Percentiles rank a stretch among this genome's conserved stretches.
These are phyloP conservation scores for Pogona vitticeps DNA, from an alignment of 2,113 vertebrate species.

Conservation along the genomic window DNA sequence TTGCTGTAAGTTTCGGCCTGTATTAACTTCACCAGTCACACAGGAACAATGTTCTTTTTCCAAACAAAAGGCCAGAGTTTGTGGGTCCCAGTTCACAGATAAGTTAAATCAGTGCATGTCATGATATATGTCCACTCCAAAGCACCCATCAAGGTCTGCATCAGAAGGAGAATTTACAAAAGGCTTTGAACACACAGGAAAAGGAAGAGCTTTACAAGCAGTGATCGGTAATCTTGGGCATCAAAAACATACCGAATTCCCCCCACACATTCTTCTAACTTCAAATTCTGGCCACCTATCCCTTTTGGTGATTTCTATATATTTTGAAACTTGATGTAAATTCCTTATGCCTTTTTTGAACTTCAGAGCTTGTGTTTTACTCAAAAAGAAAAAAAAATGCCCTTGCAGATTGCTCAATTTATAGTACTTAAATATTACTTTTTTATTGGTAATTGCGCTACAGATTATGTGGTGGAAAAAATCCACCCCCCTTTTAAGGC, in stretches of 20 bases:
- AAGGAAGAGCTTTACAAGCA: neutral
- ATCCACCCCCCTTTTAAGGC: conserved; percentile 78
- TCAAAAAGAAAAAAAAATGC: conserved; percentile 66
- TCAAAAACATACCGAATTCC: neutral
- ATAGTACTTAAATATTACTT: conserved; percentile 77
- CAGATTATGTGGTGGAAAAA: conserved; percentile 81
- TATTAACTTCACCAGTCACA: neutral
- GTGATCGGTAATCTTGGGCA: neutral
- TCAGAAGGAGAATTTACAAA: neutral
- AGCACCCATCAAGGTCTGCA: neutral
- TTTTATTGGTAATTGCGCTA: conserved; percentile 81
- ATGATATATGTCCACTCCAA: neutral
- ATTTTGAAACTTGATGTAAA: conserved; percentile 71
- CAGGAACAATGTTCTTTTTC: neutral
- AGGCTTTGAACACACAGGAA: neutral
- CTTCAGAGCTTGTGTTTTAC: conserved; percentile 54
- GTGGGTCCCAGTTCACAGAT: neutral
- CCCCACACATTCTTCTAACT: neutral
- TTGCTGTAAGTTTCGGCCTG: neutral
- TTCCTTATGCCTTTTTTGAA: conserved; percentile 67
- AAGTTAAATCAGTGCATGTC: neutral
- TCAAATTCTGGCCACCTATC: conserved; percentile 3
- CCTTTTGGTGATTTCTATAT: conserved; percentile 56
- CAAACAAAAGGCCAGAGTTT: neutral
- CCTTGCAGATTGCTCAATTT: conserved; percentile 75